Conservation (phyloP, 2,797 vertebrate genomes). For the Lerista edwardsae region DNA sequence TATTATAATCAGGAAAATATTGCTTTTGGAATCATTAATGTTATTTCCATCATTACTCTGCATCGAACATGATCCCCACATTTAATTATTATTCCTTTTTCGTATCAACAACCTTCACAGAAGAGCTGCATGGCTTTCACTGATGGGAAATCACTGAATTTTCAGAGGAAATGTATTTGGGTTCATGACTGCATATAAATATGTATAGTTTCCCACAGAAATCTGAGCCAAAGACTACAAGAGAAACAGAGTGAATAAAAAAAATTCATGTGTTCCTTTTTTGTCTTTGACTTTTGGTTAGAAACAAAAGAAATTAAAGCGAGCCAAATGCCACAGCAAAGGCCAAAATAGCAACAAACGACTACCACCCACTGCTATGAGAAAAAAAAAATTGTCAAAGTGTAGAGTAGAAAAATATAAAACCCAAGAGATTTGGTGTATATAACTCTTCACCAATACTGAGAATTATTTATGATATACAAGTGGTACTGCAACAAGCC, state of each 20-base stretch:
- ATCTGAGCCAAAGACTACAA: slow-evolving; percentile 16
- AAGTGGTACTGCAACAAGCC: background rate
- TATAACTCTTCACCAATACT: background rate
- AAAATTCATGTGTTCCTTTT: background rate
- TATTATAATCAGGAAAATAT: slow-evolving; percentile 49
- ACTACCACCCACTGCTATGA: background rate
- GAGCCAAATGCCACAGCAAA: background rate
- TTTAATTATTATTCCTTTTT: slow-evolving; percentile 61
- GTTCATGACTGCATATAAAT: slow-evolving; percentile 45
- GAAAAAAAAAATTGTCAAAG: background rate
- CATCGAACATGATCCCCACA: slow-evolving; percentile 8
- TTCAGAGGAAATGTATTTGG: slow-evolving; percentile 43
- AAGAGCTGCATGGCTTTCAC: slow-evolving; percentile 41
- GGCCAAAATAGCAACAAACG: background rate
- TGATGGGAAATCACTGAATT: slow-evolving; percentile 60
- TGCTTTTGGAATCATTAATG: slow-evolving; percentile 47
- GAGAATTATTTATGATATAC: background rate
- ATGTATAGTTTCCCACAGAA: slow-evolving; percentile 46
- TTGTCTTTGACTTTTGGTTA: background rate
- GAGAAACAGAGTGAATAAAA: slow-evolving; percentile 30
- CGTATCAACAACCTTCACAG: slow-evolving; percentile 41
- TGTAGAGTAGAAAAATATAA: background rate
- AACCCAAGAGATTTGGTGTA: background rate
- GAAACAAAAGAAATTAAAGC: background rate
- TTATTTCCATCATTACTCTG: slow-evolving; percentile 38